Evolutionary conservation across 2,888 invertebrate genomes (phyloP).

Genomic region (Caenorhabditis virilis): DNA sequence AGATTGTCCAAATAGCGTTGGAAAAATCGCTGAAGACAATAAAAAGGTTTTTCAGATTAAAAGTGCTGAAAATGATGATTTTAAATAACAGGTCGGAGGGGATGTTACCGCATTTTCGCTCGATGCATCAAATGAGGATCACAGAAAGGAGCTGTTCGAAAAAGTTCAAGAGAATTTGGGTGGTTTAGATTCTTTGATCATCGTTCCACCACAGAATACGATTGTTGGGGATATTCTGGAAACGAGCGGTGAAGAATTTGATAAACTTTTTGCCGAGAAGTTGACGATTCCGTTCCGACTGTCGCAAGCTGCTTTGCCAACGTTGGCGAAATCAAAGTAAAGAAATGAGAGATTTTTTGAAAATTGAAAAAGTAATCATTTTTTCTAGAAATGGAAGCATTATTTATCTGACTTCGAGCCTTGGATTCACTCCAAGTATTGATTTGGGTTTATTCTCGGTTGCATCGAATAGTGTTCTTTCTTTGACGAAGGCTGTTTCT

Average conservation of each 20-base stretch:
- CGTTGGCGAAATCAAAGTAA: constrained; percentile 51
- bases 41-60: constrained; percentile 22
- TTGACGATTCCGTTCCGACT: constrained; percentile 56
- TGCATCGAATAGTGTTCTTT: constrained; percentile 53
- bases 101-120: constrained; percentile 42
- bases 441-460: constrained; percentile 60
- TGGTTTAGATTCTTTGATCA: constrained; percentile 37
- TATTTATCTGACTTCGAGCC: constrained; percentile 38
- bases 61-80: background rate
- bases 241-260: constrained; percentile 29
- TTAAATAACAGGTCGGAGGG: constrained; percentile 29
- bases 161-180: constrained; percentile 36
- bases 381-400: constrained; percentile 45
- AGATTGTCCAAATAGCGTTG: constrained; percentile 37
- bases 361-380: background rate
- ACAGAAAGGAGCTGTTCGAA: constrained; percentile 38
- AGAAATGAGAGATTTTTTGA: background rate
- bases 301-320: constrained; percentile 45
- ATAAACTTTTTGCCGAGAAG: constrained; percentile 41
- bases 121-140: constrained; percentile 22
- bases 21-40: constrained; percentile 44
- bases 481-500: constrained; percentile 44
- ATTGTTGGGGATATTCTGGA: constrained; percentile 54
- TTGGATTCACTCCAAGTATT: constrained; percentile 54
- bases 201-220: constrained; percentile 50